Evolutionary conservation across 2,113 vertebrate species (phyloP).

Genomic region (Rhinolophus sinicus): DNA sequence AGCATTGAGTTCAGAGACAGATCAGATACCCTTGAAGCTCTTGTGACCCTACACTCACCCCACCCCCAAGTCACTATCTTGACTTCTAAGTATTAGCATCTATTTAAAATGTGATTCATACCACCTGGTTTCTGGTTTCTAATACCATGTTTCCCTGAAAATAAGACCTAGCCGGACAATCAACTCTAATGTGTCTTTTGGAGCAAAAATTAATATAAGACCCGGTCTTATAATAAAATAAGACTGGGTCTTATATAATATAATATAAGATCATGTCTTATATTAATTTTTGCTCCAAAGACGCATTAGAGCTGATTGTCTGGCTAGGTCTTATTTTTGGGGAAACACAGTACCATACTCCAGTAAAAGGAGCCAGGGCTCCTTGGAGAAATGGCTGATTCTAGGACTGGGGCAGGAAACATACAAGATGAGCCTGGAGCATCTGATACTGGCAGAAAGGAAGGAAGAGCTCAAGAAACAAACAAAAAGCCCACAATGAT

Average conservation of each 20-base stretch:
- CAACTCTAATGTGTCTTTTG: too few relatives aligned
- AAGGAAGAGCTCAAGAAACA: background rate
- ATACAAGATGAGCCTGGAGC: background rate
- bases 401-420: background rate
- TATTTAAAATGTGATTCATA: background rate
- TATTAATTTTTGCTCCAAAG: too few relatives aligned
- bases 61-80: background rate
- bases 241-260: too few relatives aligned
- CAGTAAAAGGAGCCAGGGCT: background rate
- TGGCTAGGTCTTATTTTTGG: too few relatives aligned
- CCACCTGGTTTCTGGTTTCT: background rate
- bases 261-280: too few relatives aligned
- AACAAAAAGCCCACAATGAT: background rate
- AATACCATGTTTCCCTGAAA: background rate
- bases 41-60: background rate
- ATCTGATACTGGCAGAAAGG: background rate
- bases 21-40: background rate
- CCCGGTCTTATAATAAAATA: too few relatives aligned
- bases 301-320: too few relatives aligned
- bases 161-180: too few relatives aligned
- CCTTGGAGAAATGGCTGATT: background rate
- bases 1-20: background rate
- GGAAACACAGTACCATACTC: too few relatives aligned
- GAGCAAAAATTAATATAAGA: too few relatives aligned
- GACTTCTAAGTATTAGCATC: background rate